Conservation (phyloP, 2,888 invertebrate genomes). For the Andrena bicolor region DNA sequence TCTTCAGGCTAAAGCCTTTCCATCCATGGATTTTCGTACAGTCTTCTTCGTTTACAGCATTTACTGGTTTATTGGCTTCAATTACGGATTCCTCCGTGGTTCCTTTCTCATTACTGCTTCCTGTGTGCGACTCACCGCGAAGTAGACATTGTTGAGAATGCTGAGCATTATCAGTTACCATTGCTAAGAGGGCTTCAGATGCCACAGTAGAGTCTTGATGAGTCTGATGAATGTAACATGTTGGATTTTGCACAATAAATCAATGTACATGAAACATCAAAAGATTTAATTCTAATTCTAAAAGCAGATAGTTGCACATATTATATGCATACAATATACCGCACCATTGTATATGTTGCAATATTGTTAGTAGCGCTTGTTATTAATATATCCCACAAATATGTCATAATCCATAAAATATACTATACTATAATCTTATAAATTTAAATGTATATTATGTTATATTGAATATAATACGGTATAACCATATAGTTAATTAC, state of each 20-base stretch:
- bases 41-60: conserved; percentile 70
- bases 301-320: conserved; percentile 42
- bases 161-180: conserved; percentile 71
- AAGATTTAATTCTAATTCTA: conserved; percentile 60
- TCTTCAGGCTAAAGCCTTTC: conserved; percentile 93
- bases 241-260: conserved; percentile 76
- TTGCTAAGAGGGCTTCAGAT: conserved; percentile 73
- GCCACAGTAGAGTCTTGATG: conserved; percentile 75
- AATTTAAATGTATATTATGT: conserved; percentile 13
- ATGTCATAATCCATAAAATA: background rate
- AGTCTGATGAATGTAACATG: conserved; percentile 78
- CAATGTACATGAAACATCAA: conserved; percentile 49
- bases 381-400: background rate
- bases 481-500: background rate
- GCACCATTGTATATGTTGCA: conserved; percentile 10
- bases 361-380: conserved; percentile 18
- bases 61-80: conserved; percentile 53
- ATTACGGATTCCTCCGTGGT: conserved; percentile 69
- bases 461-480: conserved; percentile 13
- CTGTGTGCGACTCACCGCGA: conserved; percentile 58
- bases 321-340: conserved; percentile 31
- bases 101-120: conserved; percentile 71
- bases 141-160: conserved; percentile 67
- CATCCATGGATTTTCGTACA: conserved; percentile 85
- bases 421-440: conserved; percentile 9